A percentile compares a stretch with the other conserved stretches of the same genome.
Evolutionary conservation across 2,113 vertebrate species (phyloP).

Genomic region (Gopherus evgoodei): DNA sequence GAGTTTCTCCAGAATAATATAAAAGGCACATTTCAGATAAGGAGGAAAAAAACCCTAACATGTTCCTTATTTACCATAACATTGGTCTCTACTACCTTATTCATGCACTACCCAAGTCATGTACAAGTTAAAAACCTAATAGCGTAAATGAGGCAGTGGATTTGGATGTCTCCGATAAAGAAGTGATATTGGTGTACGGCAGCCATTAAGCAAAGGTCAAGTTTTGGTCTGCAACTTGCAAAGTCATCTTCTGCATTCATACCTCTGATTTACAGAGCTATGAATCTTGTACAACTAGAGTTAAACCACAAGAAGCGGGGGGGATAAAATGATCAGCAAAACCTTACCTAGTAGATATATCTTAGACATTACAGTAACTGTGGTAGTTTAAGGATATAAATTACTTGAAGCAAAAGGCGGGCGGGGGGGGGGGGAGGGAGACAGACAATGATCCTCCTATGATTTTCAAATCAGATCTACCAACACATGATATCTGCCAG

Average conservation of each 20-base stretch:
- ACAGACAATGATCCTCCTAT: neutral
- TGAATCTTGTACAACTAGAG: neutral
- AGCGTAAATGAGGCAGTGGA: neutral
- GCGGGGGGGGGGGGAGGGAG: neutral
- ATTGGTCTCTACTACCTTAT: neutral
- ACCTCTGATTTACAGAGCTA: neutral
- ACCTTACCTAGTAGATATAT: neutral
- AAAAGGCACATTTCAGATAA: neutral
- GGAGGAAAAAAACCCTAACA: neutral
- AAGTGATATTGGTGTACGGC: neutral
- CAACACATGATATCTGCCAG: neutral
- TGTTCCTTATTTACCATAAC: neutral
- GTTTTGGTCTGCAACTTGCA: slow-evolving; percentile 9
- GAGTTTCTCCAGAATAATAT: slow-evolving; percentile 15
- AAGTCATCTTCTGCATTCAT: slow-evolving; percentile 41
- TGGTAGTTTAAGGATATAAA: neutral
- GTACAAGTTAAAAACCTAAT: neutral
- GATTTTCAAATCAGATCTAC: neutral
- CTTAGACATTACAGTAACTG: neutral
- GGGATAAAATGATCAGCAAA: neutral
- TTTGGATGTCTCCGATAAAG: neutral
- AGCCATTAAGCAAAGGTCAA: slow-evolving; percentile 34
- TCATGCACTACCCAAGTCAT: neutral
- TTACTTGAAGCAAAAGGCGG: neutral
- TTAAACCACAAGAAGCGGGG: neutral